A percentile compares a stretch with the other conserved stretches of the same genome.
These are phyloP conservation scores for Pteromalus puparum DNA, from an alignment of 1,140 invertebrate species.

Conservation along the genomic window DNA sequence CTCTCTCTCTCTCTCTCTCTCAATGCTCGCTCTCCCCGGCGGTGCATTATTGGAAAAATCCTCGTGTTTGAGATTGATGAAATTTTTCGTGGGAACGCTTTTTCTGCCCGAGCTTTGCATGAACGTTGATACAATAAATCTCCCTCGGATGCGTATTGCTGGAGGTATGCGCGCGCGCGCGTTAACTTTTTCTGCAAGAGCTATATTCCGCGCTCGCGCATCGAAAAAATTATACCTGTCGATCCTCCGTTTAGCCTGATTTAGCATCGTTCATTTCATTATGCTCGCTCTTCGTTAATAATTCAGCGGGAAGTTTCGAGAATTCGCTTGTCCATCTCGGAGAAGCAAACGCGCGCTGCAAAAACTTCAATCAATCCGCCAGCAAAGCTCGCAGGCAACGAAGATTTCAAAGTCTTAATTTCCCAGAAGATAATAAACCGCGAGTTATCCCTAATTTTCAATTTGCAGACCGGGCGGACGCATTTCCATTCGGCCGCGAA, in stretches of 20 bases:
- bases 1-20: neutral
- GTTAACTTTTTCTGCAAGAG: too few relatives aligned
- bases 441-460: neutral
- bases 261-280: conserved; percentile 4
- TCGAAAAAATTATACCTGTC: neutral
- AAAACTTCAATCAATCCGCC: neutral
- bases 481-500: neutral
- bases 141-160: neutral
- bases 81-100: conserved; percentile 22
- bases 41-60: conserved; percentile 40
- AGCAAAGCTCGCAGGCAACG: neutral
- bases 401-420: neutral
- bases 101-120: neutral
- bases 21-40: neutral
- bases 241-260: neutral
- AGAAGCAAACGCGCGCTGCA: neutral
- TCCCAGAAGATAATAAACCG: neutral
- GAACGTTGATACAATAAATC: conserved; percentile 1
- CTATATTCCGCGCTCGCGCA: too few relatives aligned
- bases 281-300: neutral
- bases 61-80: conserved; percentile 19
- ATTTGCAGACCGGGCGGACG: neutral
- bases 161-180: neutral
- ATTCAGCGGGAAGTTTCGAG: neutral
- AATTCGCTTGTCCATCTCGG: neutral